These are phyloP conservation scores for Axinella damicornis DNA, from an alignment of 37 sponge, comb jelly and placozoan genomes.

Conservation along the genomic window DNA sequence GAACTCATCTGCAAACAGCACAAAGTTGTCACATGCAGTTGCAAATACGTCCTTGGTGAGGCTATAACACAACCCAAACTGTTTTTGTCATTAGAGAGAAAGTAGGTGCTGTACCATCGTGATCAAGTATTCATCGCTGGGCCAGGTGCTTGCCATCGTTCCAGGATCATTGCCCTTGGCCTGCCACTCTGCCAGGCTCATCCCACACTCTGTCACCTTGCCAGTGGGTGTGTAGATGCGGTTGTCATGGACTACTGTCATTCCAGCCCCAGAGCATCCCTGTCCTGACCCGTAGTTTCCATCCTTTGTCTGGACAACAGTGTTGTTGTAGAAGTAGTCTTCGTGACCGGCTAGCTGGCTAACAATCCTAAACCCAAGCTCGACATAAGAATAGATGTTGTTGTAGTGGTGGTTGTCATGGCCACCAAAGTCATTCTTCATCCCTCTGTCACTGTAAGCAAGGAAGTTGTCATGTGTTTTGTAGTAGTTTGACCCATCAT, in stretches of 20 bases:
- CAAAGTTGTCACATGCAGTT: too few relatives aligned
- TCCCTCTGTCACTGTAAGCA: conserved; percentile 62
- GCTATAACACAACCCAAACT: too few relatives aligned
- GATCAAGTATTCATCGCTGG: conserved; percentile 43
- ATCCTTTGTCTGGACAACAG: conserved; percentile 50
- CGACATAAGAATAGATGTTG: conserved; percentile 64
- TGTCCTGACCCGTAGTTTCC: conserved; percentile 55
- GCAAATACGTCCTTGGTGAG: too few relatives aligned
- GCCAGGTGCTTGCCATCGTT: conserved; percentile 44
- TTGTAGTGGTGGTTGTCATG: conserved; percentile 66
- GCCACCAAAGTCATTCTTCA: conserved; percentile 72
- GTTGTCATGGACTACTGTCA: conserved; percentile 68
- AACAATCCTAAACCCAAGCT: conserved; percentile 43
- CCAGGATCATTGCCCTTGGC: conserved; percentile 68
- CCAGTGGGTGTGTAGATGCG: conserved; percentile 64
- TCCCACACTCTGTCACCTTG: conserved; percentile 71
- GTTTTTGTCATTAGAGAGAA: not conserved
- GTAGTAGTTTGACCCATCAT: conserved; percentile 81
- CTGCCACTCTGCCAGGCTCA: conserved; percentile 68
- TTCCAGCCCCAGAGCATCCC: conserved; percentile 47
- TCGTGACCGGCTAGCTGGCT: conserved; percentile 61
- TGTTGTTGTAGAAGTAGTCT: conserved; percentile 68
- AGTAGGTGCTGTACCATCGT: conserved; percentile 10
- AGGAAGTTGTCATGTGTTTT: conserved; percentile 66
- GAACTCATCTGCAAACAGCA: too few relatives aligned